Conservation (phyloP, 2,888 invertebrate species). For the Nebria salina region DNA sequence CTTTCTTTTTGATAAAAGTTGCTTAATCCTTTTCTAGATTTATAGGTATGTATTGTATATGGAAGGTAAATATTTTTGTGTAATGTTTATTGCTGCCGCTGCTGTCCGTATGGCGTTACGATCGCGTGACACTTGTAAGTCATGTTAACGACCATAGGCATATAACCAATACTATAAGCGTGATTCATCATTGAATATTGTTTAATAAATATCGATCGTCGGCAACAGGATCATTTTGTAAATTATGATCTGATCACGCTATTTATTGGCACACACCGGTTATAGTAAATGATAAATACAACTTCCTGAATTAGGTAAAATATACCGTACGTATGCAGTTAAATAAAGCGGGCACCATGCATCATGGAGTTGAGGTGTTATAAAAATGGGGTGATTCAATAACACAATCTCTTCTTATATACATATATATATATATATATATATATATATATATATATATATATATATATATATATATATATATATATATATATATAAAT, state of each 20-base stretch:
- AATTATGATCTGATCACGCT: constrained; percentile 38
- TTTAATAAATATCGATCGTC: constrained; percentile 39
- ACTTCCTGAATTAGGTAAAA: constrained; percentile 1
- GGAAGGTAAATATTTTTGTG: neutral
- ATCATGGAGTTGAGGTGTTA: neutral
- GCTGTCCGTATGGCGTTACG: constrained; percentile 16
- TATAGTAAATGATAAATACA: neutral
- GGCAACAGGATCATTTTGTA: constrained; percentile 24
- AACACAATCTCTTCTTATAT: too few species aligned
- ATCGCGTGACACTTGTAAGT: constrained; percentile 41
- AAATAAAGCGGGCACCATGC: too few species aligned
- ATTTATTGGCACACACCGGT: constrained; percentile 22
- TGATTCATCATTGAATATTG: constrained; percentile 42
- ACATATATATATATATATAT: too few species aligned
- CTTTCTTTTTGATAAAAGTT: neutral
- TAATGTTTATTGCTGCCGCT: constrained; percentile 7
- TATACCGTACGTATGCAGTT: neutral
- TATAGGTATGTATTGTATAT: too few species aligned
- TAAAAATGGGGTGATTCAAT: neutral
- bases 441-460: too few species aligned
- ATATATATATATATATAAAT: too few species aligned
- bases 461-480: too few species aligned
- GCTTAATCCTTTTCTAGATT: neutral
- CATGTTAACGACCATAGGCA: constrained; percentile 35
- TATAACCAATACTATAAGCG: constrained; percentile 10